Conservation (phyloP, 2,888 invertebrate species). For the Chorisops tibialis region DNA sequence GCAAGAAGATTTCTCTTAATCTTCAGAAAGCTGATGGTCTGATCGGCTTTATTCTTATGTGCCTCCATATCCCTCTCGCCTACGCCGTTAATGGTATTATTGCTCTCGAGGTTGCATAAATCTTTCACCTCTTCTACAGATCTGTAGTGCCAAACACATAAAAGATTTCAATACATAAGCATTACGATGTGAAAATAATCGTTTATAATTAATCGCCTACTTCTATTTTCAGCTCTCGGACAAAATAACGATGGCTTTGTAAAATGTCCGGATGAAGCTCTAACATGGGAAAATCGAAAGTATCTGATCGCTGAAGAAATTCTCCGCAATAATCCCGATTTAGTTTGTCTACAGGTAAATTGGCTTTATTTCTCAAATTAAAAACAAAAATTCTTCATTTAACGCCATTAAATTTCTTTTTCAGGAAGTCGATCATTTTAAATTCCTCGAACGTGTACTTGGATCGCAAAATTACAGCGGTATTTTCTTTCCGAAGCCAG, state of each 20-base stretch:
- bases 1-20: too few species aligned
- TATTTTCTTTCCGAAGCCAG: slow-evolving; percentile 71
- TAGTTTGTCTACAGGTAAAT: slow-evolving; percentile 67
- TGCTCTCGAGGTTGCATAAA: too few species aligned
- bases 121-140: background rate
- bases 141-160: background rate
- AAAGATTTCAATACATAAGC: background rate
- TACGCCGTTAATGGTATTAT: too few species aligned
- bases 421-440: slow-evolving; percentile 75
- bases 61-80: background rate
- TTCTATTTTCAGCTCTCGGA: slow-evolving; percentile 60
- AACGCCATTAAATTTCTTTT: background rate
- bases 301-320: slow-evolving; percentile 70
- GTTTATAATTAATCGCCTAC: background rate
- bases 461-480: slow-evolving; percentile 65
- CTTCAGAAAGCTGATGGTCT: background rate
- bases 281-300: slow-evolving; percentile 66
- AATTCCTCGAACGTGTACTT: slow-evolving; percentile 62
- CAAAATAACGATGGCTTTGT: slow-evolving; percentile 69
- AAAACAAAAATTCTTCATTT: background rate
- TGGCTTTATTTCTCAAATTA: background rate
- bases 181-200: slow-evolving; percentile 17
- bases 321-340: slow-evolving; percentile 63
- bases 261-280: slow-evolving; percentile 65
- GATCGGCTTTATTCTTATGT: background rate